These are phyloP conservation scores for Rhopalosiphum nymphaeae DNA, from an alignment of 2,888 invertebrate genomes.

Conservation along the genomic window DNA sequence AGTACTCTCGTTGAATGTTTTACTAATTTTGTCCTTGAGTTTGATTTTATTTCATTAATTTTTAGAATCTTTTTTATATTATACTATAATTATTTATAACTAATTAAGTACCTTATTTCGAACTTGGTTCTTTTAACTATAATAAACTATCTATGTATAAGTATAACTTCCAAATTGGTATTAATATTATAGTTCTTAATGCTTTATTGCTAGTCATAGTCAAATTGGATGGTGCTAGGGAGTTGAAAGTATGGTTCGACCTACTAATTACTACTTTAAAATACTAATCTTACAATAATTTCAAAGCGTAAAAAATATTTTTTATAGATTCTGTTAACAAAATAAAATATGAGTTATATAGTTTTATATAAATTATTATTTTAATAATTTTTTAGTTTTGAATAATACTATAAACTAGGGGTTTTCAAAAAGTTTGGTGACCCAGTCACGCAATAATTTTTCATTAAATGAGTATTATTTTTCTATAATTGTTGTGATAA, in stretches of 20 bases:
- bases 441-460: neutral
- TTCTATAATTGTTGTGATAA: neutral
- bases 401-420: neutral
- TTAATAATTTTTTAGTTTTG: neutral
- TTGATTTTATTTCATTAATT: neutral
- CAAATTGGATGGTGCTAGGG: neutral
- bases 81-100: neutral
- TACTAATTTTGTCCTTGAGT: neutral
- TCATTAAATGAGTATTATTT: neutral
- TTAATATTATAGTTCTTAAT: neutral
- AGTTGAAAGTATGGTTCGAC: neutral
- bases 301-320: neutral
- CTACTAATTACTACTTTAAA: neutral
- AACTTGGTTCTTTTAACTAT: neutral
- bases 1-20: neutral
- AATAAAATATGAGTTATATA: neutral
- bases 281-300: neutral
- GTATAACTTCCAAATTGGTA: neutral
- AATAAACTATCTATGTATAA: neutral
- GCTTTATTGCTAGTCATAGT: neutral
- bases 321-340: neutral
- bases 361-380: neutral
- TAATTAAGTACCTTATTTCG: neutral
- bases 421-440: neutral
- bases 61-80: neutral